Conservation (phyloP, 2,113 vertebrate species). For the Anseranas semipalmata region DNA sequence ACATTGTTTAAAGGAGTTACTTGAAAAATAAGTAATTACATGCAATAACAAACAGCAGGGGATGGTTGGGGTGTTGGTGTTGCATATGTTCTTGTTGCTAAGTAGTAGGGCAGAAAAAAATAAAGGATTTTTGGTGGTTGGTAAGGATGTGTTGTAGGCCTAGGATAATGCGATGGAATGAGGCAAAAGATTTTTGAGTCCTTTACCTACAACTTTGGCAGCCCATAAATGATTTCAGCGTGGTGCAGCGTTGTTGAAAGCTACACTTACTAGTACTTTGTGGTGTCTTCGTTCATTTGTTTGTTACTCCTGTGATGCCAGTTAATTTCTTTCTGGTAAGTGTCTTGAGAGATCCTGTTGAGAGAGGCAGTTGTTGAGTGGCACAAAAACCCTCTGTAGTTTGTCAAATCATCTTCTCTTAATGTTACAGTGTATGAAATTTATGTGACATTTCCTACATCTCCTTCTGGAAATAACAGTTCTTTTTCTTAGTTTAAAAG, state of each 20-base stretch:
- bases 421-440: neutral
- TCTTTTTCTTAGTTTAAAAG: neutral
- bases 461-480: neutral
- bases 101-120: neutral
- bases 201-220: neutral
- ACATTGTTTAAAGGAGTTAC: neutral
- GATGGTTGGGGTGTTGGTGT: neutral
- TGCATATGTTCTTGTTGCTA: neutral
- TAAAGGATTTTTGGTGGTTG: rapidly evolving
- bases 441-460: neutral
- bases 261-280: neutral
- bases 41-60: neutral
- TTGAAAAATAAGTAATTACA: neutral
- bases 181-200: neutral
- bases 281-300: neutral
- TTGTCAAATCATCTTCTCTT: neutral
- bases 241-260: neutral
- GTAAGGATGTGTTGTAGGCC: neutral
- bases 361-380: neutral
- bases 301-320: neutral
- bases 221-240: neutral
- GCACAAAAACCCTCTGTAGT: neutral
- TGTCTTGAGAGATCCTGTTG: neutral
- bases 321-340: neutral
- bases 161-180: neutral